These are phyloP conservation scores for Drosophila grimshawi DNA, from an alignment of 1,140 invertebrate species.

Conservation along the genomic window DNA sequence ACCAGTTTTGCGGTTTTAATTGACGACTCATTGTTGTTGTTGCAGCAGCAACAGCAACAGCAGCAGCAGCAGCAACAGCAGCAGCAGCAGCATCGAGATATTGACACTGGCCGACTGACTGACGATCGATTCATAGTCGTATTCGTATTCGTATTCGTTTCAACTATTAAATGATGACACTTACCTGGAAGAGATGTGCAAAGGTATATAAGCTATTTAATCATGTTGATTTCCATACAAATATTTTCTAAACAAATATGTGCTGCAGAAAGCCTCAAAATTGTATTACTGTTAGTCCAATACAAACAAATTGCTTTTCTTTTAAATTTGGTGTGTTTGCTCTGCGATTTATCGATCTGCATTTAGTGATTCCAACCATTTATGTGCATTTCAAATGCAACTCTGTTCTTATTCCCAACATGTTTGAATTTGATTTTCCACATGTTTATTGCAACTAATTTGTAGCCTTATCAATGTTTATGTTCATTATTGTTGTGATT, in stretches of 20 bases:
- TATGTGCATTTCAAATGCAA: neutral
- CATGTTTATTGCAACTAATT: neutral
- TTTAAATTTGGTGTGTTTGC: no score
- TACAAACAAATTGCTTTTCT: no score
- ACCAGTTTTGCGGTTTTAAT: slow-evolving; percentile 65
- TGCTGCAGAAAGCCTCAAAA: neutral
- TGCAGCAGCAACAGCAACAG: no score
- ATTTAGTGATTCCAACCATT: neutral
- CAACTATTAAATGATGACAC: slow-evolving; percentile 12
- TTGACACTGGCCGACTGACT: slow-evolving; percentile 15
- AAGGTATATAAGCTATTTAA: slow-evolving; percentile 8
- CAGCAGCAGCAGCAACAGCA: neutral
- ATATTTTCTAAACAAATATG: no score
- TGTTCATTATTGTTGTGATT: slow-evolving; percentile 28
- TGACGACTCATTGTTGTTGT: slow-evolving; percentile 52
- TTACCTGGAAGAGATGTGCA: slow-evolving; percentile 1
- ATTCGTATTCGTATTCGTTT: neutral
- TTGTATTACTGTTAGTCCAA: neutral
- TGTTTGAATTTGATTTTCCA: neutral
- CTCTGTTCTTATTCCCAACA: neutral
- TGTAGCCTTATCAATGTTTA: slow-evolving; percentile 13
- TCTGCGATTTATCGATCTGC: neutral
- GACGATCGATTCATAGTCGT: neutral
- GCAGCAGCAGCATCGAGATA: slow-evolving; percentile 3
- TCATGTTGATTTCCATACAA: neutral